Base-by-base conservation (phyloP, 2,797 vertebrate genomes). In the Arctocebus calabarensis region DNA sequence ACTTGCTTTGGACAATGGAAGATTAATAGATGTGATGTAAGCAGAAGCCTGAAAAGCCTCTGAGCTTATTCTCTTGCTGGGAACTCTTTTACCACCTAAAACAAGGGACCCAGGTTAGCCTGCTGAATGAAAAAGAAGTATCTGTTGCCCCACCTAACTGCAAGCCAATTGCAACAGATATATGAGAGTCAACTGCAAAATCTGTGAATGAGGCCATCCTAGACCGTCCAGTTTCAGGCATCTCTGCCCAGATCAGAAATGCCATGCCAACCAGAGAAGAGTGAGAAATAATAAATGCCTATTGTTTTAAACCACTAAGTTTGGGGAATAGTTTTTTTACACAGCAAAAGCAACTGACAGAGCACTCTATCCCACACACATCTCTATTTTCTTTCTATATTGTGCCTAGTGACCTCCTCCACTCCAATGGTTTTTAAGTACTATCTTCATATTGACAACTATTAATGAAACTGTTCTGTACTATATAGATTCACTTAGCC, bases 261-360 rank as follows among this genome's bases (percentile, higher is more conserved):
- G 32, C 37, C 14, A 34, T 86, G 43, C 37, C 22, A 89, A 59
- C 7, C 8, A 16, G 17, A 48, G 37, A 88, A 79, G 25, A 55
- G 61, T 64, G 25, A 71, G 52, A 79, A 92, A 55, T 11, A 83
- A 78, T 59, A 94, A 96, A 90, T 40, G 16, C 29, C 83, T 79
- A 12, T 78, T 84, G 62, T 59, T 84, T 81, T 64, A 88, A 79
- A 61, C 34, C 40, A 93, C 25, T 40, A 92, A 83, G 40, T 62
- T 79, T 55, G 8, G 3, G 13, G 7, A 2, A 4, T 34, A 82
- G 48, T 86, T 87, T 95, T 68, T 52, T 88, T 71, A 91, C 16
- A 88, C 0, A 93, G 29, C 84, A 88, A 93, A 93, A 87, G 22
- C 77, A 89, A 91, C 25, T 79, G 23, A 82, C 27, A 83, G 2